Evolutionary conservation across 2,113 vertebrate genomes (phyloP).

Genomic region (Lipophrys pholis): DNA sequence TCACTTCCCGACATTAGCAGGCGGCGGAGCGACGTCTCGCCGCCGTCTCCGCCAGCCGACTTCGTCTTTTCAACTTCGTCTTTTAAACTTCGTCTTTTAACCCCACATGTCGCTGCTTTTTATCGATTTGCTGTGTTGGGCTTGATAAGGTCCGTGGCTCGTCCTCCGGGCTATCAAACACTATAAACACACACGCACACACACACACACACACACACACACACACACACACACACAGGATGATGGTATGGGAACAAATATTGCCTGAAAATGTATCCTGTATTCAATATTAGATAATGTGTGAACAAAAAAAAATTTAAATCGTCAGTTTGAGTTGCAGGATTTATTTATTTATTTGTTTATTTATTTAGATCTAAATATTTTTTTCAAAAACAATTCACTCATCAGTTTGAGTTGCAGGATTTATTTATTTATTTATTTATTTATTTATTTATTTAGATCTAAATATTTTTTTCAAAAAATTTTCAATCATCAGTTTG

Average conservation of each 20-base stretch:
- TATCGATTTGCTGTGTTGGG: conserved; percentile 55
- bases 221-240: neutral
- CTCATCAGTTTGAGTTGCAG: too few relatives aligned
- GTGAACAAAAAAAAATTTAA: too few relatives aligned
- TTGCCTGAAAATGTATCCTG: neutral
- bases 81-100: conserved; percentile 32
- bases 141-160: conserved; percentile 44
- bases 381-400: too few relatives aligned
- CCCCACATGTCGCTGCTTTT: conserved; percentile 58
- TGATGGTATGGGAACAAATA: neutral
- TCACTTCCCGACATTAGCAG: conserved; percentile 77
- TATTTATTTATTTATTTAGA: too few relatives aligned
- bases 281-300: neutral
- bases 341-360: neutral
- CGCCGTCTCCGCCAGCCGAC: conserved; percentile 47
- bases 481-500: too few relatives aligned
- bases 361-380: neutral
- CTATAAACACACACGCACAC: conserved; percentile 21
- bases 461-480: too few relatives aligned
- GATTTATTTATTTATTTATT: too few relatives aligned
- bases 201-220: neutral
- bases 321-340: too few relatives aligned
- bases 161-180: conserved; percentile 62
- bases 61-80: conserved; percentile 23
- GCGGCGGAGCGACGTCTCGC: conserved; percentile 55